phyloP scores from a whole-genome alignment of 2,797 vertebrate species.

The Ciconia nigra region DNA sequence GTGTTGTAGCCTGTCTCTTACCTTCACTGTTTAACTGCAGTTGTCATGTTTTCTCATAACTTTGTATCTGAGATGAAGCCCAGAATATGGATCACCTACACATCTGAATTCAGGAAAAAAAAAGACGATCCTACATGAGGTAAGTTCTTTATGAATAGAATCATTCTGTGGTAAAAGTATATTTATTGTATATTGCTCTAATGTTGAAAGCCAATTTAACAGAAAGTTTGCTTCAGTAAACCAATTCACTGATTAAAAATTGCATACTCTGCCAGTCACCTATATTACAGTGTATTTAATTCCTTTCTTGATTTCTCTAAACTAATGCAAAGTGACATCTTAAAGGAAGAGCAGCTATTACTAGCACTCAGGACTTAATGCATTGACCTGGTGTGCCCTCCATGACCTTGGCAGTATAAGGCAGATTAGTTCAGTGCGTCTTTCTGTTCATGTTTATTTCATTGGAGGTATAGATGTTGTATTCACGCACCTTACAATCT shows the following conservation, averaged over 20 bases:
- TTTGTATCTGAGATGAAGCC: background rate
- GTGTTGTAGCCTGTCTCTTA: background rate
- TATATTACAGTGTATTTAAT: background rate
- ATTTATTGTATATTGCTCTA: background rate
- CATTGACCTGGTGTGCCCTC: slow-evolving; percentile 28
- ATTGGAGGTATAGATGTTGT: slow-evolving; percentile 49
- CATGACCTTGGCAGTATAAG: slow-evolving; percentile 56
- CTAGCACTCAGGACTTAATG: slow-evolving; percentile 31
- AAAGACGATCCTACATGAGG: background rate
- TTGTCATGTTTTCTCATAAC: background rate
- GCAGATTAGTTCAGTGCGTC: slow-evolving; percentile 43
- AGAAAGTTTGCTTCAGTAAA: background rate
- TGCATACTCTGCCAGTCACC: background rate
- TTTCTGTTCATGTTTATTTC: slow-evolving; percentile 64
- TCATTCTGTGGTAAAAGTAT: background rate
- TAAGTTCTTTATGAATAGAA: background rate
- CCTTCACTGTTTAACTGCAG: background rate
- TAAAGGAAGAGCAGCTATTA: slow-evolving; percentile 44
- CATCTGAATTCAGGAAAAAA: background rate
- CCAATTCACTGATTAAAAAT: slow-evolving; percentile 18
- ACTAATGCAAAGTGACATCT: slow-evolving; percentile 62
- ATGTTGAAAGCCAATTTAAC: background rate
- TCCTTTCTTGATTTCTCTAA: slow-evolving; percentile 18
- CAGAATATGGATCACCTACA: background rate
- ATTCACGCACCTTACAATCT: slow-evolving; percentile 56